phyloP scores from a whole-genome alignment of 2,797 vertebrate genomes.

The Tokudaia tokunoshimensis region DNA sequence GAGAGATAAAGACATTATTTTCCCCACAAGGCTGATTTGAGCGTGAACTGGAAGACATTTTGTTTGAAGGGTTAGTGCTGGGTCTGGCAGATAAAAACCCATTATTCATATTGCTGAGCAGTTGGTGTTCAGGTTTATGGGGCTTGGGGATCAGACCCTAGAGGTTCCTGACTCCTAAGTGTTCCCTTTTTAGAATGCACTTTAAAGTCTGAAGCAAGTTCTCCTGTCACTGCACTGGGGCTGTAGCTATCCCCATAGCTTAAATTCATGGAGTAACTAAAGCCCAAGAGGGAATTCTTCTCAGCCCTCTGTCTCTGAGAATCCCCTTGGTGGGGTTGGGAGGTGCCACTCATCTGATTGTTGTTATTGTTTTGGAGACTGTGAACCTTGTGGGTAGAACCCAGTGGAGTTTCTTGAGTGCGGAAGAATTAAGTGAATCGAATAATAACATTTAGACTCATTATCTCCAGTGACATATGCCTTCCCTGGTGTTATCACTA shows the following conservation, averaged over 20 bases:
- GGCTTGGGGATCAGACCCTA: neutral
- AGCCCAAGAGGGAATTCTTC: conserved; percentile 71
- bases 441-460: conserved; percentile 47
- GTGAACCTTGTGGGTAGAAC: conserved; percentile 66
- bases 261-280: conserved; percentile 75
- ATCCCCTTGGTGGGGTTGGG: conserved; percentile 63
- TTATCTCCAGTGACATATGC: neutral
- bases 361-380: conserved; percentile 68
- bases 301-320: conserved; percentile 59
- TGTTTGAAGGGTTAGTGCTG: neutral
- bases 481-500: conserved; percentile 25
- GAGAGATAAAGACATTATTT: conserved; percentile 40
- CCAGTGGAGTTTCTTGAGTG: conserved; percentile 69
- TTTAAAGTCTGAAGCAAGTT: conserved; percentile 12
- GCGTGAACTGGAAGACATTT: conserved; percentile 1
- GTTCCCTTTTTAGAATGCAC: conserved; percentile 4
- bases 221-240: conserved; percentile 64
- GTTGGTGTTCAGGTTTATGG: neutral
- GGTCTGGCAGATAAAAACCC: neutral
- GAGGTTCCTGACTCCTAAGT: neutral
- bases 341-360: conserved; percentile 22
- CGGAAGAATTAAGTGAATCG: conserved; percentile 69
- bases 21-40: conserved; percentile 29
- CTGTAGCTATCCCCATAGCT: conserved; percentile 52
- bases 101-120: neutral